Conservation (phyloP, 1,140 invertebrate species). For the Drosophila paulistorum region DNA sequence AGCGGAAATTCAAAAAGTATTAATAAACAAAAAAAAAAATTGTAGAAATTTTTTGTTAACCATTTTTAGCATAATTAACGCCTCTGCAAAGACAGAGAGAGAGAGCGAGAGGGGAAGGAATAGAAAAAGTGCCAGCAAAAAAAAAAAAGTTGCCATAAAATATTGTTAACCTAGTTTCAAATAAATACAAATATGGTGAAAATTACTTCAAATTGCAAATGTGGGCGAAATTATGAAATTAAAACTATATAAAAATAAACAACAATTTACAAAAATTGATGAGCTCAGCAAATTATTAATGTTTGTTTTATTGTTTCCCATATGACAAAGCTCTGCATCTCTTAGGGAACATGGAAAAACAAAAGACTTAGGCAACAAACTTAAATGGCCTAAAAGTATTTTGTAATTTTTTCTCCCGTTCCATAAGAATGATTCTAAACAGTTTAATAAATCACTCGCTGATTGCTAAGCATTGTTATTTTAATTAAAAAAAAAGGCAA, state of each 20-base stretch:
- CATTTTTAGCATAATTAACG: slow-evolving; percentile 25
- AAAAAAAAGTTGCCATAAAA: slow-evolving; percentile 12
- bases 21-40: slow-evolving; percentile 15
- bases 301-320: background rate
- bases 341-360: slow-evolving; percentile 25
- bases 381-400: background rate
- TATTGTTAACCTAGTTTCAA: slow-evolving; percentile 54
- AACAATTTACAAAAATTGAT: background rate
- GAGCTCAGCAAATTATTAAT: background rate
- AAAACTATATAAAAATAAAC: slow-evolving; percentile 1
- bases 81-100: slow-evolving; percentile 12
- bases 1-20: slow-evolving; percentile 19
- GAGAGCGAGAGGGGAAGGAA: background rate
- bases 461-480: slow-evolving; percentile 75
- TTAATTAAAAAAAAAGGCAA: slow-evolving; percentile 60
- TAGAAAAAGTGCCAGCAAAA: slow-evolving; percentile 5
- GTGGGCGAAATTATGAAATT: slow-evolving; percentile 19
- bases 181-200: slow-evolving; percentile 10
- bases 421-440: slow-evolving; percentile 22
- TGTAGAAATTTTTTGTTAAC: slow-evolving; percentile 21
- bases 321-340: background rate
- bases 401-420: background rate
- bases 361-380: slow-evolving; percentile 67
- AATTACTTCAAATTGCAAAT: slow-evolving; percentile 3
- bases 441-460: slow-evolving; percentile 75